Conservation (phyloP, 2,797 vertebrate species). For the Propithecus perrieri region DNA sequence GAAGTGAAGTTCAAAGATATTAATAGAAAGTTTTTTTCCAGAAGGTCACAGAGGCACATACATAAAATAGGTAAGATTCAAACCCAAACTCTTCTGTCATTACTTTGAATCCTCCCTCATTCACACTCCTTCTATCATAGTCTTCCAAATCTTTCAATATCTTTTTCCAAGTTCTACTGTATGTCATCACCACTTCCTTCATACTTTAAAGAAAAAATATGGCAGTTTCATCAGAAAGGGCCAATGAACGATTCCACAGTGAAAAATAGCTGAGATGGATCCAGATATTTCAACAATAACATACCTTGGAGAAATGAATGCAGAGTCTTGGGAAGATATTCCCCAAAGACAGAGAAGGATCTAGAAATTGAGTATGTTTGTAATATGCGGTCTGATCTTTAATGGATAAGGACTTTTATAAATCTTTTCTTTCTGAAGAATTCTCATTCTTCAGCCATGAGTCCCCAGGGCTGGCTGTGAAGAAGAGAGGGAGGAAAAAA, state of each 20-base stretch:
- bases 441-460: neutral
- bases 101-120: neutral
- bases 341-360: neutral
- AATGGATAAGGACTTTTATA: neutral
- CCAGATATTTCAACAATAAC: neutral
- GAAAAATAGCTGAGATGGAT: neutral
- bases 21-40: neutral
- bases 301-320: neutral
- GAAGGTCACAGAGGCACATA: neutral
- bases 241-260: neutral
- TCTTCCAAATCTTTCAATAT: neutral
- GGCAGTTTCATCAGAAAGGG: neutral
- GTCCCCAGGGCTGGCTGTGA: neutral
- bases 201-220: neutral
- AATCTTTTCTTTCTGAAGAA: neutral
- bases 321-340: neutral
- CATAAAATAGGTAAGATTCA: neutral
- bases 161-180: neutral
- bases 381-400: neutral
- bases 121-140: neutral
- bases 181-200: neutral
- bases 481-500: neutral
- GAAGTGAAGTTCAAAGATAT: constrained; percentile 2
- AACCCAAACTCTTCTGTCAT: neutral
- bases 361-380: neutral